Evolutionary conservation across 2,888 invertebrate genomes (phyloP), one percentile per base, ranked within the genome.

Genomic region (Apodemia duryi): DNA sequence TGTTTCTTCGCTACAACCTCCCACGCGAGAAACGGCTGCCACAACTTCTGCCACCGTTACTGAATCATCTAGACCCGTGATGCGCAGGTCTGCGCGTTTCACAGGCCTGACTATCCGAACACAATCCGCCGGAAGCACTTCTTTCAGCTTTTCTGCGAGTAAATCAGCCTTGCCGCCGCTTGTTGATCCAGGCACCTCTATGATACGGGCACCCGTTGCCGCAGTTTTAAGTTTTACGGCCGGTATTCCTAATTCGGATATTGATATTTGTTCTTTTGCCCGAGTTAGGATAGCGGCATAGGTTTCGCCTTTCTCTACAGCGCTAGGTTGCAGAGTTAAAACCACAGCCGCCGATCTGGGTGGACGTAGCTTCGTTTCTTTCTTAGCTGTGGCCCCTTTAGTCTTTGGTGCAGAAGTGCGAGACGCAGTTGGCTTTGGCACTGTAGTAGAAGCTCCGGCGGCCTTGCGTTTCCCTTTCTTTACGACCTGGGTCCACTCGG

Each of bases 131-230:
- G 29, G 61, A 1, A 71, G 43, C 1, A 52, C 32, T 28, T 67
- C 66, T 6, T 51, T 61, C 10, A 71, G 49, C 52, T 67, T 67
- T 2, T 10, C 9, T 1, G 68, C 70, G 0, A 71, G 66, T 2
- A 62, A 54, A 49, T 69, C 71, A 0, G 71, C 71, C 28, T 68
- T 66, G 2, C 63, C 66, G 0, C 62, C 54, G 21, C 62, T 66
- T 2, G 63, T 9, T 0, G 46, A 62, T 0, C 70, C 70, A 1
- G 68, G 63, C 0, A 71, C 60, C 60, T 71, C 70, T 6, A 68
- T 29, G 1, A 70, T 63, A 0, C 69, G 65, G 4, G 69, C 69
- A 11, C 70, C 70, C 0, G 69, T 69, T 1, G 62, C 63, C 3
- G 69, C 64, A 7, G 13, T 38, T 6, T 46, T 49, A 21, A 63